Evolutionary conservation across 2,113 vertebrate genomes (phyloP).

Genomic region (Psephotus haematonotus): DNA sequence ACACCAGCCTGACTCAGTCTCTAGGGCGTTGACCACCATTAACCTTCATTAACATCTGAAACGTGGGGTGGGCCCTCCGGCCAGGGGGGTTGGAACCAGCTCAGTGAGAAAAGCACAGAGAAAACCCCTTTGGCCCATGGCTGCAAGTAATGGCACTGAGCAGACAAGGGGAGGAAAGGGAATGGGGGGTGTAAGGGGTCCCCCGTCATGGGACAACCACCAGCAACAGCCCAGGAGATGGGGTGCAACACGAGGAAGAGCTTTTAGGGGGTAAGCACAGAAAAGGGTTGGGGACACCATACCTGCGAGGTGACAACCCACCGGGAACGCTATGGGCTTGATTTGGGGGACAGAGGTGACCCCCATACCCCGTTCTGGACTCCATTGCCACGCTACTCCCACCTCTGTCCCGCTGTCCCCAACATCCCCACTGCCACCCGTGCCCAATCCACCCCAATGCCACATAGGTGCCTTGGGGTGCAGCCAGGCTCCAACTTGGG

Average conservation of each 20-base stretch:
- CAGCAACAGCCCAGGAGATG: neutral
- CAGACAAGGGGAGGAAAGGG: neutral
- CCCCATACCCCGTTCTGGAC: neutral
- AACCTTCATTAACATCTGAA: conserved; percentile 57
- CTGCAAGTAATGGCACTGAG: neutral
- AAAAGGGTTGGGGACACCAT: fast-evolving
- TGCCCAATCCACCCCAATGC: fast-evolving
- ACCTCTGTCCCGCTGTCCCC: neutral
- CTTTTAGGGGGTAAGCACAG: fast-evolving
- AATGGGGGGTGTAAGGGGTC: neutral
- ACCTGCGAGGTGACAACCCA: neutral
- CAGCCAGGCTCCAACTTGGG: fast-evolving
- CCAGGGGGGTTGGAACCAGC: neutral
- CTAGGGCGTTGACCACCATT: conserved; percentile 15
- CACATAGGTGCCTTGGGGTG: no score
- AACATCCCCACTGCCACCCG: neutral
- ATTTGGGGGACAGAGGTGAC: neutral
- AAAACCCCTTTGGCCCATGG: neutral
- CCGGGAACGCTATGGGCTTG: fast-evolving
- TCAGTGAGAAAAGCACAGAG: neutral
- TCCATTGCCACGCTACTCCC: fast-evolving
- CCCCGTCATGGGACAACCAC: neutral
- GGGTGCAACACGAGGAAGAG: neutral
- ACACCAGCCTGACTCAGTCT: neutral
- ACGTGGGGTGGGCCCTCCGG: neutral